phyloP scores from a whole-genome alignment of 35 echinoderm and acorn worm genomes.

The Patiria miniata region DNA sequence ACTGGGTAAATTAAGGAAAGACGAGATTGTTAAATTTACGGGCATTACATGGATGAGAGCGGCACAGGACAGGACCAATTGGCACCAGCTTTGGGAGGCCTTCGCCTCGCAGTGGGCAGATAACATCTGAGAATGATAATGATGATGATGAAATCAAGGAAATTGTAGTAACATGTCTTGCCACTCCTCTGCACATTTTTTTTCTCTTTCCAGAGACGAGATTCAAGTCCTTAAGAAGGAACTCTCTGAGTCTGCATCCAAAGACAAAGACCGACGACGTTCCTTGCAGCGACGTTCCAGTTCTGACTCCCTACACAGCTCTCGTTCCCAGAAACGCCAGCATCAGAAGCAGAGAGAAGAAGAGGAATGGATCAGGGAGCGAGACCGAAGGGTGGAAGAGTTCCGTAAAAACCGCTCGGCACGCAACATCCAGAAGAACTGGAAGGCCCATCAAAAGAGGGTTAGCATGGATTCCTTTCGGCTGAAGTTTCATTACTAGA shows the following conservation, averaged over 20 bases:
- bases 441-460: slow-evolving; percentile 79
- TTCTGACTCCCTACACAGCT: slow-evolving; percentile 58
- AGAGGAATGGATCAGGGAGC: slow-evolving; percentile 72
- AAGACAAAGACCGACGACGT: slow-evolving; percentile 41
- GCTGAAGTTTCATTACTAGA: no score
- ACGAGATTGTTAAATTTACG: no score
- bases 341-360: slow-evolving; percentile 72
- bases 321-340: neutral
- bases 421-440: slow-evolving; percentile 88
- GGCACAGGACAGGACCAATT: no score
- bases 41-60: no score
- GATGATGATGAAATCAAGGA: no score
- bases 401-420: slow-evolving; percentile 78
- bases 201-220: slow-evolving; percentile 51
- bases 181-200: no score
- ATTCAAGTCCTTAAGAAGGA: slow-evolving; percentile 51
- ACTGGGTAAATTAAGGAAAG: no score
- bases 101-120: no score
- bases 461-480: slow-evolving; percentile 21
- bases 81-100: no score
- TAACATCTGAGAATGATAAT: no score
- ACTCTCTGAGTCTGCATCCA: slow-evolving; percentile 36
- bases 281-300: slow-evolving; percentile 56
- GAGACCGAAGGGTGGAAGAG: slow-evolving; percentile 81
- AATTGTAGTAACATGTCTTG: no score